Percentiles rank a stretch among this genome's conserved stretches.
Conservation (phyloP, 2,113 vertebrate genomes). For the Diglossa brunneiventris region DNA sequence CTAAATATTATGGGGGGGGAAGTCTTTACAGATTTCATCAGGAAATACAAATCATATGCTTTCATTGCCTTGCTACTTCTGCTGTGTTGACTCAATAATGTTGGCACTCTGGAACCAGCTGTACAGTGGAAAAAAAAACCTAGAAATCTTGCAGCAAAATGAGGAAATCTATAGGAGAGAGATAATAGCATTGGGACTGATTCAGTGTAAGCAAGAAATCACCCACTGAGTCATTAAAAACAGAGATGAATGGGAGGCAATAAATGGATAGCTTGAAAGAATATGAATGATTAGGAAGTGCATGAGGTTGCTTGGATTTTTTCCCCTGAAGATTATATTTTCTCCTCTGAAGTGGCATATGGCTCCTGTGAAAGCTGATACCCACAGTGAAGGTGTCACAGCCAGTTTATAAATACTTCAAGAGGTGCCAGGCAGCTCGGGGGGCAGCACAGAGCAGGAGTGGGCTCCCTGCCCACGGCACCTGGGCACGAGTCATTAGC, state of each 20-base stretch:
- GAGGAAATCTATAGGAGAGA: neutral
- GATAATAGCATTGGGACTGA: slow-evolving; percentile 6
- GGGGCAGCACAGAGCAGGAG: neutral
- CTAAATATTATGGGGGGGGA: neutral
- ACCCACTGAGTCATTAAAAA: slow-evolving; percentile 31
- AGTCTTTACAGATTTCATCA: neutral
- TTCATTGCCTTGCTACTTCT: neutral
- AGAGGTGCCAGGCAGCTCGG: neutral
- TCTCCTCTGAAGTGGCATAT: slow-evolving; percentile 2
- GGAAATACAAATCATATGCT: neutral
- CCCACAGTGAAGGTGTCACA: neutral
- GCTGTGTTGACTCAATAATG: neutral
- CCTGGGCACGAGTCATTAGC: neutral
- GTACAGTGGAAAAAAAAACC: neutral
- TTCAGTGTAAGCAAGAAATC: slow-evolving; percentile 37
- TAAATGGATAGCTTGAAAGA: neutral
- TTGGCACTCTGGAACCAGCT: slow-evolving; percentile 21
- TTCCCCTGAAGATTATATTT: neutral
- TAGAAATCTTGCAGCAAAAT: slow-evolving; percentile 11
- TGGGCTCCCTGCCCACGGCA: neutral
- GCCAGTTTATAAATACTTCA: neutral
- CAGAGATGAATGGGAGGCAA: slow-evolving; percentile 29
- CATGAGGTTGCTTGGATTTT: neutral
- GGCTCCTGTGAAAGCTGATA: neutral
- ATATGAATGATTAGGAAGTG: slow-evolving; percentile 20